phyloP scores from a whole-genome alignment of 92 coral and sea anemone genomes.

The Isaurus tuberculatus region DNA sequence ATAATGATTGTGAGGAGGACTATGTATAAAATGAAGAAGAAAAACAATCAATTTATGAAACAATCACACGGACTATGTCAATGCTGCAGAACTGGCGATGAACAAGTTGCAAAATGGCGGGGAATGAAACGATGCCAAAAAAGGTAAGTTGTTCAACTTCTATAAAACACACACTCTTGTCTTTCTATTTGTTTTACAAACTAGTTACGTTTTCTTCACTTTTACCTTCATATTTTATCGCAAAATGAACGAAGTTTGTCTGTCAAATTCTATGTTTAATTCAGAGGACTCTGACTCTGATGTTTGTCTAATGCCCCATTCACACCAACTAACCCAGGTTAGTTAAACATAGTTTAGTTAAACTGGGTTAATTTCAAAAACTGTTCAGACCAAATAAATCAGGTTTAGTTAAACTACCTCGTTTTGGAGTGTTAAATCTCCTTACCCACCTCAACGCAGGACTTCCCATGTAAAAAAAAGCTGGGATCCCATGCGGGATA shows the following conservation, averaged over 20 bases:
- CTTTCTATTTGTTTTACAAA: slow-evolving; percentile 14
- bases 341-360: too few species aligned
- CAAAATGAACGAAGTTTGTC: slow-evolving; percentile 13
- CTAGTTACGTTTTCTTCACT: slow-evolving; percentile 19
- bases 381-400: too few species aligned
- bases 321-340: too few species aligned
- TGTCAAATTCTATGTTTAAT: slow-evolving; percentile 13
- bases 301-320: slow-evolving; percentile 37
- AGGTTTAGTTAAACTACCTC: too few species aligned
- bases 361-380: too few species aligned
- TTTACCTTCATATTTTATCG: slow-evolving; percentile 11
- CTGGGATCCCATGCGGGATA: too few species aligned
- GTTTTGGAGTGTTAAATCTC: too few species aligned
- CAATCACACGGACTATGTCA: background rate
- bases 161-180: slow-evolving; percentile 15
- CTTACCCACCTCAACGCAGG: too few species aligned
- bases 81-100: slow-evolving; percentile 11
- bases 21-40: background rate
- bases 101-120: background rate
- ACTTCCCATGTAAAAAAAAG: too few species aligned
- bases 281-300: slow-evolving; percentile 43
- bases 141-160: slow-evolving; percentile 9
- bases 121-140: slow-evolving; percentile 17
- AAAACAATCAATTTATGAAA: background rate
- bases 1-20: background rate